Evolutionary conservation across 2,888 invertebrate genomes (phyloP).

Genomic region (Dorcus parallelipipedus): DNA sequence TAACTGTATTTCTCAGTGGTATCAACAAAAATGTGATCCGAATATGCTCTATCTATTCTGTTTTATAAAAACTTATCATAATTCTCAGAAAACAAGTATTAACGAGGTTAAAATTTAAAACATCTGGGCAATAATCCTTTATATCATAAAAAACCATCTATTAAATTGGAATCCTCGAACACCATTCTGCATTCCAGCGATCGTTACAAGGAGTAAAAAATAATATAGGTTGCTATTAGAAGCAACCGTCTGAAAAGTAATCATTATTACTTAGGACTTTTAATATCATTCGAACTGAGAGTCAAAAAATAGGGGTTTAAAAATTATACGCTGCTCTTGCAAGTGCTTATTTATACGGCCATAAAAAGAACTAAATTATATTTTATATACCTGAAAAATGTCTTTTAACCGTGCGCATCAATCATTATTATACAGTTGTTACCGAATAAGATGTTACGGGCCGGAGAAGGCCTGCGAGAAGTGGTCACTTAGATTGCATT

Average conservation of each 20-base stretch:
- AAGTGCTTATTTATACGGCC: slow-evolving; percentile 24
- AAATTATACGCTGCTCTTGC: slow-evolving; percentile 24
- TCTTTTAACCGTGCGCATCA: slow-evolving; percentile 24
- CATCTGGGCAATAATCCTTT: not conserved
- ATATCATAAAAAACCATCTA: not conserved
- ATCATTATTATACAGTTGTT: slow-evolving; percentile 24
- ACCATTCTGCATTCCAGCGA: not conserved
- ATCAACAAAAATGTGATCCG: too few relatives aligned
- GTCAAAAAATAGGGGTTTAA: slow-evolving; percentile 21
- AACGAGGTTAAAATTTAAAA: not conserved
- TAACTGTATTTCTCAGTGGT: too few relatives aligned
- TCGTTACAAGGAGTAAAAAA: not conserved
- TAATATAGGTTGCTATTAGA: slow-evolving; percentile 17
- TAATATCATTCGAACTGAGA: slow-evolving; percentile 24
- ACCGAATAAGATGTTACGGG: slow-evolving; percentile 20
- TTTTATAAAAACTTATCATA: too few relatives aligned
- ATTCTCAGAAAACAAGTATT: too few relatives aligned
- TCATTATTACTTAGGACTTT: slow-evolving; percentile 27
- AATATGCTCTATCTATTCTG: too few relatives aligned
- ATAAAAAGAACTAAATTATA: slow-evolving; percentile 30
- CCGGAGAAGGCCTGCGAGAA: slow-evolving; percentile 7
- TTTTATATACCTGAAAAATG: slow-evolving; percentile 30
- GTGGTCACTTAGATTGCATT: slow-evolving; percentile 6
- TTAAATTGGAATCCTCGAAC: not conserved
- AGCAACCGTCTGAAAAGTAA: slow-evolving; percentile 18